Evolutionary conservation across 2,797 vertebrate species (phyloP).

Genomic region (Argyrosomus regius): DNA sequence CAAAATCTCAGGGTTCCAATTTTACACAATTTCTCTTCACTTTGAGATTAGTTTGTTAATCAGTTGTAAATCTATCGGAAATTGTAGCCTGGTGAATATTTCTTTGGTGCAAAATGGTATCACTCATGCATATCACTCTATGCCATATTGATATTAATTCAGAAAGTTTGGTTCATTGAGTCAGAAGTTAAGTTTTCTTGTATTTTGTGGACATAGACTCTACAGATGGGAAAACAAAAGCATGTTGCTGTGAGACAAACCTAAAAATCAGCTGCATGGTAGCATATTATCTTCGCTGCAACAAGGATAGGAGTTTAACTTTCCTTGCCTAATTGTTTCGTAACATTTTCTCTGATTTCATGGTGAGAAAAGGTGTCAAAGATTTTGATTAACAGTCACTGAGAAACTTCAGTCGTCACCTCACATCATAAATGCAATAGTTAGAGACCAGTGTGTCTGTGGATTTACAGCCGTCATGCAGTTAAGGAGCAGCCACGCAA

Average conservation of each 20-base stretch:
- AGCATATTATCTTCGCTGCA: constrained; percentile 23
- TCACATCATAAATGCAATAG: constrained; percentile 67
- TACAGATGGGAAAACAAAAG: constrained; percentile 41
- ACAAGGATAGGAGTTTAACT: constrained; percentile 13
- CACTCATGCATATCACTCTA: constrained; percentile 30
- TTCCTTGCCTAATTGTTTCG: constrained; percentile 1
- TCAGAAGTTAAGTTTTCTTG: constrained; percentile 37
- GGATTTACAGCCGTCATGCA: constrained; percentile 31
- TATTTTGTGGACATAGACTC: constrained; percentile 57
- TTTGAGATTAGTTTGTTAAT: constrained; percentile 45
- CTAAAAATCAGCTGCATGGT: constrained; percentile 37
- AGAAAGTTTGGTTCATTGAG: constrained; percentile 24
- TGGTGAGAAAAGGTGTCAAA: neutral
- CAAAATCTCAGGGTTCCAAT: constrained; percentile 83
- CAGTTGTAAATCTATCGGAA: constrained; percentile 30
- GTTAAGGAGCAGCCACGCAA: constrained; percentile 33
- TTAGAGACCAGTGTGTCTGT: constrained; percentile 67
- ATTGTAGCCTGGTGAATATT: constrained; percentile 46
- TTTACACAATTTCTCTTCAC: constrained; percentile 46
- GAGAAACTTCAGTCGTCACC: constrained; percentile 51
- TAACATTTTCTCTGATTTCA: constrained; percentile 22
- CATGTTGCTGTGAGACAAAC: constrained; percentile 49
- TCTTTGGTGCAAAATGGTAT: constrained; percentile 43
- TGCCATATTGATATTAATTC: constrained; percentile 25
- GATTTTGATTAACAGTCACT: constrained; percentile 37